Percentiles rank a stretch among this genome's conserved stretches.
Evolutionary conservation across 2,113 vertebrate species (phyloP).

Genomic region (Phainopepla nitens): DNA sequence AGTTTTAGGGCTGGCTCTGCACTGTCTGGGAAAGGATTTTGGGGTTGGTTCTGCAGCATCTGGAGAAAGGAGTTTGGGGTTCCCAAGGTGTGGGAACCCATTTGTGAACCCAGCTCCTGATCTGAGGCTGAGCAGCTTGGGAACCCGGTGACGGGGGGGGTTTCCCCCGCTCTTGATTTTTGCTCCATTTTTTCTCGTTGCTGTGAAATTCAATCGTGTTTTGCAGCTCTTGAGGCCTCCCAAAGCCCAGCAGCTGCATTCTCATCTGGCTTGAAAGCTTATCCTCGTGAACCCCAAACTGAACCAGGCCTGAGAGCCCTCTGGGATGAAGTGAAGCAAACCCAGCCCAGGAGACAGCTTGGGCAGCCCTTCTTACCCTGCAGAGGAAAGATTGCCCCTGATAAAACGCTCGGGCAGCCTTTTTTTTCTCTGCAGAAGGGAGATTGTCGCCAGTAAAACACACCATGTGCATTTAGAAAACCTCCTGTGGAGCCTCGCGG

Average conservation of each 20-base stretch:
- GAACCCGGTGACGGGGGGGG: background rate
- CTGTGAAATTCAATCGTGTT: conserved; percentile 66
- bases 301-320: background rate
- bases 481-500: background rate
- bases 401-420: rapidly evolving
- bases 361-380: background rate
- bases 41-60: background rate
- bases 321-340: background rate
- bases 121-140: background rate
- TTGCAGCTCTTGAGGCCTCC: conserved; percentile 44
- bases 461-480: background rate
- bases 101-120: background rate
- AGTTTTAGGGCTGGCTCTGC: background rate
- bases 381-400: background rate
- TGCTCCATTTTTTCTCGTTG: background rate
- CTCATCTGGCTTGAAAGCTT: conserved; percentile 60
- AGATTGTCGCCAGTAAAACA: background rate
- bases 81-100: background rate
- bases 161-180: background rate
- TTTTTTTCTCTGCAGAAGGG: background rate
- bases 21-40: background rate
- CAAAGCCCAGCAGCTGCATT: conserved; percentile 62
- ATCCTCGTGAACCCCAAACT: conserved; percentile 45
- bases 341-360: background rate
- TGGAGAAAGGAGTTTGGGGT: background rate